Conservation (phyloP, 2,113 vertebrate genomes). For the Cyanistes caeruleus region DNA sequence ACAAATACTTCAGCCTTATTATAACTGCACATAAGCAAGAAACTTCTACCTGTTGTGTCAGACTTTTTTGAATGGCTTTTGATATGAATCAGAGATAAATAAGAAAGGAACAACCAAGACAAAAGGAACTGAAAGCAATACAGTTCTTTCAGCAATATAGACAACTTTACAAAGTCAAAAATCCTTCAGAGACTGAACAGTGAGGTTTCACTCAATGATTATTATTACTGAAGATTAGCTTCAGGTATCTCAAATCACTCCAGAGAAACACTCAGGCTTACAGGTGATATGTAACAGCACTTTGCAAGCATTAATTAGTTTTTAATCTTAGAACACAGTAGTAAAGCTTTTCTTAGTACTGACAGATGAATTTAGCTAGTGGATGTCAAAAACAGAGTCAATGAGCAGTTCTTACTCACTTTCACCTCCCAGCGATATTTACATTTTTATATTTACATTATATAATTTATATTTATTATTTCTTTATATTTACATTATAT, state of each 20-base stretch:
- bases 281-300: fast-evolving
- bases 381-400: background rate
- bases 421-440: background rate
- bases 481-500: background rate
- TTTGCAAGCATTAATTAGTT: background rate
- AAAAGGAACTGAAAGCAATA: background rate
- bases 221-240: background rate
- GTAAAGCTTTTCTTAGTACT: background rate
- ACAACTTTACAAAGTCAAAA: background rate
- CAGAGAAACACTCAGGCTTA: background rate
- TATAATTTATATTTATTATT: too few species aligned
- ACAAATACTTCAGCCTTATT: background rate
- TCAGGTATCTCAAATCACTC: background rate
- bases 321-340: background rate
- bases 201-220: background rate
- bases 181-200: background rate
- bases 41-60: background rate
- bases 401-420: background rate
- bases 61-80: background rate
- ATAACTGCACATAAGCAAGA: background rate
- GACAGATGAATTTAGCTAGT: background rate
- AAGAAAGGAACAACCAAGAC: background rate
- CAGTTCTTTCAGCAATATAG: background rate
- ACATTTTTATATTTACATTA: too few species aligned
- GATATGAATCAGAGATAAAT: background rate